phyloP scores from a whole-genome alignment of 2,888 invertebrate species.

The Brachyopa scutellaris region DNA sequence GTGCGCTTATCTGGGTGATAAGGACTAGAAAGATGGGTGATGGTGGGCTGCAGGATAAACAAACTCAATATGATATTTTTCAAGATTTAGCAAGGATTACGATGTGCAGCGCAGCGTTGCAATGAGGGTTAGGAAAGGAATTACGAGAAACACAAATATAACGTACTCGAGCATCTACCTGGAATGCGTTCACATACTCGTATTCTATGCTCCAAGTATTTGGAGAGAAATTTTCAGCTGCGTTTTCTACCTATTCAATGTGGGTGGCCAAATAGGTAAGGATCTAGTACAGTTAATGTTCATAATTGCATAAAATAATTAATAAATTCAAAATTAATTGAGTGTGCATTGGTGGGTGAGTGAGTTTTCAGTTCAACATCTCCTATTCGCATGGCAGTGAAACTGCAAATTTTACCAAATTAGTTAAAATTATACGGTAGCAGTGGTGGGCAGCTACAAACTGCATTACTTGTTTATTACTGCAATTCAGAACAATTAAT shows the following conservation, averaged over 20 bases:
- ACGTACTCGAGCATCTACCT: constrained; percentile 46
- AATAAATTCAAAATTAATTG: constrained; percentile 58
- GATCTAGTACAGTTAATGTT: constrained; percentile 42
- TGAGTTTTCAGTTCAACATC: background rate
- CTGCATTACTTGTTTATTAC: no score
- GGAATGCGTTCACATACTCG: constrained; percentile 58
- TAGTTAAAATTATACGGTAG: no score
- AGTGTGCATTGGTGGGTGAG: background rate
- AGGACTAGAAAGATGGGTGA: constrained; percentile 3
- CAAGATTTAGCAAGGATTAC: constrained; percentile 25
- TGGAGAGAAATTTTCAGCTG: background rate
- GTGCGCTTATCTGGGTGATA: constrained; percentile 50
- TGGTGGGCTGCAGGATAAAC: constrained; percentile 30
- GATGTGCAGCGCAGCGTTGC: constrained; percentile 26
- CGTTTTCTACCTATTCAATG: background rate
- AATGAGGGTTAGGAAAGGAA: constrained; percentile 48
- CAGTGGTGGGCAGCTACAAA: no score
- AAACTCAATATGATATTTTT: constrained; percentile 50
- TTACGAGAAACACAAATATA: constrained; percentile 13
- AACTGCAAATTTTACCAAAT: background rate
- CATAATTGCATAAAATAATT: constrained; percentile 49
- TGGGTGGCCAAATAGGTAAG: no score
- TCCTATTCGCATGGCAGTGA: background rate
- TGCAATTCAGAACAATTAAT: no score
- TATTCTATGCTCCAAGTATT: constrained; percentile 38